phyloP scores from a whole-genome alignment of 2,113 vertebrate species.

The Meleagris gallopavo region DNA sequence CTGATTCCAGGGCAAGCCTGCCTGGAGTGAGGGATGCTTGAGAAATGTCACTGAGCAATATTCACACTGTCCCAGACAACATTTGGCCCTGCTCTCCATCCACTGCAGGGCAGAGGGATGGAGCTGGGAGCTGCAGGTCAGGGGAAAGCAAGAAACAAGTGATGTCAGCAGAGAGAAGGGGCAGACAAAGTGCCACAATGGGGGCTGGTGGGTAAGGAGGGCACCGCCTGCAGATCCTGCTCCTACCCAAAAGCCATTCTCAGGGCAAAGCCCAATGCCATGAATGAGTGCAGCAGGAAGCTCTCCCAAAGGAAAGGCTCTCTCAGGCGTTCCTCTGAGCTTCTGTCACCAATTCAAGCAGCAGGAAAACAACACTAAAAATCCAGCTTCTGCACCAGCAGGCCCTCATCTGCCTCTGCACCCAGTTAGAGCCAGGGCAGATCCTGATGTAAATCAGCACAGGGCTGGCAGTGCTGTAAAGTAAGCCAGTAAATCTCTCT shows the following conservation, averaged over 20 bases:
- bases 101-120: background rate
- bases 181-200: accelerated
- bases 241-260: background rate
- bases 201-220: background rate
- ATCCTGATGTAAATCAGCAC: background rate
- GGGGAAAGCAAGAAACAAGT: accelerated
- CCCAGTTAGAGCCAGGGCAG: background rate
- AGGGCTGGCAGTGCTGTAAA: background rate
- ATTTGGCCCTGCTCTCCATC: background rate
- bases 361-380: background rate
- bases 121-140: background rate
- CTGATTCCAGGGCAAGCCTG: background rate
- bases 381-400: background rate
- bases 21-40: accelerated
- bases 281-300: background rate
- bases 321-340: background rate
- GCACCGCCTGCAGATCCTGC: background rate
- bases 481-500: background rate
- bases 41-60: background rate
- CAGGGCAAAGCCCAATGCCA: background rate
- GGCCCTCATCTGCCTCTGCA: background rate
- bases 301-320: background rate
- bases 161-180: background rate
- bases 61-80: background rate
- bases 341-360: background rate